Percentiles rank a stretch among this genome's conserved stretches.
Evolutionary conservation across 2,888 invertebrate species (phyloP).

Genomic region (Conus canariensis): DNA sequence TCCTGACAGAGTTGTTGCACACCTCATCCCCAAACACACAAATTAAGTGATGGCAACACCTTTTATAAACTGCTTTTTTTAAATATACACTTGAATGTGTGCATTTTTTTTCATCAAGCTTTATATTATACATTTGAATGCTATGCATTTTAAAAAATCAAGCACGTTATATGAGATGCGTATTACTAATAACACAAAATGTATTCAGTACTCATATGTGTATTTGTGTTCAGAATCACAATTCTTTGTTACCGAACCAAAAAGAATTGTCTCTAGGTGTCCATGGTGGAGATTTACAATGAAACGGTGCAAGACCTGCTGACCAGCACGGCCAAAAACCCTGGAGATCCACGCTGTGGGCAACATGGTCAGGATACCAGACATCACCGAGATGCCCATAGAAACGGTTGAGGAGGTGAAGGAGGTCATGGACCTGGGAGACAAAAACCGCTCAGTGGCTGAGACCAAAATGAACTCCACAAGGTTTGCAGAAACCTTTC

Average conservation of each 20-base stretch:
- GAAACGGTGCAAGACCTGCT: conserved; percentile 76
- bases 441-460: conserved; percentile 75
- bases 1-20: too few species aligned
- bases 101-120: too few species aligned
- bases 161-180: too few species aligned
- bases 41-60: too few species aligned
- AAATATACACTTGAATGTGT: too few species aligned
- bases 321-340: conserved; percentile 65
- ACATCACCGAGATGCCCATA: conserved; percentile 71
- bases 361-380: conserved; percentile 74
- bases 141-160: too few species aligned
- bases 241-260: neutral
- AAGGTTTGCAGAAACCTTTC: conserved; percentile 60
- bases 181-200: too few species aligned
- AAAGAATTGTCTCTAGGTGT: conserved; percentile 63
- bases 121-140: too few species aligned
- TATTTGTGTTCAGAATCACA: neutral
- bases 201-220: neutral
- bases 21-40: too few species aligned
- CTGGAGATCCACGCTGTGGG: conserved; percentile 75
- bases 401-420: conserved; percentile 72
- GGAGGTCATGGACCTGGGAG: conserved; percentile 72
- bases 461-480: conserved; percentile 78
- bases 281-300: conserved; percentile 78
- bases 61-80: too few species aligned